phyloP scores from a whole-genome alignment of 92 coral and sea anemone species.

The Heliopora coerulea region DNA sequence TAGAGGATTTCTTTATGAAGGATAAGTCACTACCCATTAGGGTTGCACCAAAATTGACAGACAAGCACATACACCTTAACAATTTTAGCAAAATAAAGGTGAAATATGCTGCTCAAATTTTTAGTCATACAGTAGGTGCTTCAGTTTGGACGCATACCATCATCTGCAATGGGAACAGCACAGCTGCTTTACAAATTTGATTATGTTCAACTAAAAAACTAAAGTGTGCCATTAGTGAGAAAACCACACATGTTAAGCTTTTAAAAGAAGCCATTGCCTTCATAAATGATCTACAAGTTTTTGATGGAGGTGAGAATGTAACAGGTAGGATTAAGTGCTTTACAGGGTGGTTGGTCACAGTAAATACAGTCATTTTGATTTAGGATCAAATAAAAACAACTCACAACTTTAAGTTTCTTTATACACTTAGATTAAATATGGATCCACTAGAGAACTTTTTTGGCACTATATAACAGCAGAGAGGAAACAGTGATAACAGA shows the following conservation, averaged over 20 bases:
- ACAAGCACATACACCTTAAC: constrained; percentile 33
- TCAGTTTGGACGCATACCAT: constrained; percentile 27
- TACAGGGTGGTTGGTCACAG: constrained; percentile 34
- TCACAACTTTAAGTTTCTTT: constrained; percentile 33
- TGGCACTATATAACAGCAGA: constrained; percentile 30
- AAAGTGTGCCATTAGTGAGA: constrained; percentile 22
- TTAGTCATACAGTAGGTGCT: constrained; percentile 39
- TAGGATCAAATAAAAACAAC: constrained; percentile 27
- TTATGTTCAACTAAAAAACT: constrained; percentile 19
- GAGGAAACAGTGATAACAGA: constrained; percentile 29
- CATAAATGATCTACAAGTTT: constrained; percentile 9
- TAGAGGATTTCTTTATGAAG: constrained; percentile 25
- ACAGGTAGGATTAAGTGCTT: constrained; percentile 39
- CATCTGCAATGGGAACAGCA: constrained; percentile 32
- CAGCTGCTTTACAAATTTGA: constrained; percentile 21
- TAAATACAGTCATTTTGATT: constrained; percentile 21
- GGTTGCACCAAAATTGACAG: constrained; percentile 36
- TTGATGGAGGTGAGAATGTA: constrained; percentile 12
- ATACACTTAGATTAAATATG: constrained; percentile 22
- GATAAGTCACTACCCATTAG: constrained; percentile 23
- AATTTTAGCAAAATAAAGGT: constrained; percentile 35
- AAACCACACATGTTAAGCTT: constrained; percentile 21
- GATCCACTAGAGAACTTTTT: constrained; percentile 39
- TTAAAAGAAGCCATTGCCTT: constrained; percentile 30
- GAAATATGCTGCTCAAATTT: constrained; percentile 29